Conservation (phyloP, 2,113 vertebrate genomes). For the Bucco capensis region DNA sequence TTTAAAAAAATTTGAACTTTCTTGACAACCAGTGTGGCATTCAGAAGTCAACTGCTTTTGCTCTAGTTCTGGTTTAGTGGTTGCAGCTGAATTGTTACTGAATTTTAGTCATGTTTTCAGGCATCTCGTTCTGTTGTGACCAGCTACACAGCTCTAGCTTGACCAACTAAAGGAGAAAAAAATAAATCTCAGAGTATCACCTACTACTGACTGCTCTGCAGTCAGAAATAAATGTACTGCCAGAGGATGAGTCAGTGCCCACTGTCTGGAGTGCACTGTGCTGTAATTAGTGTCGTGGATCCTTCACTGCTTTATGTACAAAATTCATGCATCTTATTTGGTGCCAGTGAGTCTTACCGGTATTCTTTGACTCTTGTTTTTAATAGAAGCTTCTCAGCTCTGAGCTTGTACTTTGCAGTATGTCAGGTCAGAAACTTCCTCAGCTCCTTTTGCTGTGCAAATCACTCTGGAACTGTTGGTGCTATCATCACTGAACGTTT, state of each 20-base stretch:
- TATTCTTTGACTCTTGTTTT: background rate
- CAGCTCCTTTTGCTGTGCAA: background rate
- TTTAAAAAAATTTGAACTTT: background rate
- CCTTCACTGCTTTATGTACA: fast-evolving
- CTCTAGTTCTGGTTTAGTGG: background rate
- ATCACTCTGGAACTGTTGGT: background rate
- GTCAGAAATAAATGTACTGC: background rate
- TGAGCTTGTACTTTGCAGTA: background rate
- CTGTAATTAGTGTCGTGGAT: background rate
- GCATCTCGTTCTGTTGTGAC: background rate
- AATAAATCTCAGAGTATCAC: background rate
- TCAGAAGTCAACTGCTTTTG: background rate
- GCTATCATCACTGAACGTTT: background rate
- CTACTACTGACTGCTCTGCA: background rate
- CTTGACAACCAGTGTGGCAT: background rate
- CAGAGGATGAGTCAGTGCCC: background rate
- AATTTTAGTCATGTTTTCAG: background rate
- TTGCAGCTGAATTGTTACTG: background rate
- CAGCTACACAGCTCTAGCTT: background rate
- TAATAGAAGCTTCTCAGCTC: background rate
- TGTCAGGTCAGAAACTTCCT: background rate
- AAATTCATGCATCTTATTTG: background rate
- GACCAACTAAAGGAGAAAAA: background rate
- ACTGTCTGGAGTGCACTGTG: fast-evolving
- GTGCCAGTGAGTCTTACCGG: background rate